Evolutionary conservation across 2,797 vertebrate species (phyloP), one percentile per base, ranked within the genome.

Genomic region (Chaunax sp.): DNA sequence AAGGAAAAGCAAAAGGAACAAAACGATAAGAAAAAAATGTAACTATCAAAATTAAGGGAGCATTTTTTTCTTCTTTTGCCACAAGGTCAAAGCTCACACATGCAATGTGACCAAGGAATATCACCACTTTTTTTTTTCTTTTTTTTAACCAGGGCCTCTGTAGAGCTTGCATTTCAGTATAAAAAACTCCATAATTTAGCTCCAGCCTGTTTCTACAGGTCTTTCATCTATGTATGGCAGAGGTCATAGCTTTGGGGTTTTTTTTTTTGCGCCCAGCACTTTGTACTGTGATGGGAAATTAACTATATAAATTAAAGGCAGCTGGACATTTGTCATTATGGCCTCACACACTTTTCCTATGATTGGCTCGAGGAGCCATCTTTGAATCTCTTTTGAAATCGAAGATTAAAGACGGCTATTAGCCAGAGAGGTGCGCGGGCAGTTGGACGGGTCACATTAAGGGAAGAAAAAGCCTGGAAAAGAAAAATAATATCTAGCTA

Each of bases 201-300:
- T 51, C 1, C 13, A 46, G 49, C 5, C 45, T 9, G 30, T 49
- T 69, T 22, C 37, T 44, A 25, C 45, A 19, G 12, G 18, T 41
- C 33, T 72, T 75, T 72, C 61, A 77, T 73, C 60, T 63, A 5
- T 26, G 6, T 25, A 22, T 52, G 46, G 51, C 35, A 22, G 14
- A 52, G 69, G 69, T 77, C 73, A 49, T 47, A 41, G 63, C 72
- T 69, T 28, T 5, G 57, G 77, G 77, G 10, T 35, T 35, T 11
- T 9, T n/a, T n/a, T n/a, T 73, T 64, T 64, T 15, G n/a, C 52
- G 38, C 20, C 19, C 37, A 78, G 43, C 16, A 37, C 50, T 70
- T 66, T 58, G 22, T 30, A 40, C 61, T 41, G 30, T 28, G 41
- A 51, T 33, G 38, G 56, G 52, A 61, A 75, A 66, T 72, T 53